Percentiles rank a stretch among this genome's conserved stretches.
Evolutionary conservation across 2,797 vertebrate species (phyloP).

Genomic region (Diplodus sargus): DNA sequence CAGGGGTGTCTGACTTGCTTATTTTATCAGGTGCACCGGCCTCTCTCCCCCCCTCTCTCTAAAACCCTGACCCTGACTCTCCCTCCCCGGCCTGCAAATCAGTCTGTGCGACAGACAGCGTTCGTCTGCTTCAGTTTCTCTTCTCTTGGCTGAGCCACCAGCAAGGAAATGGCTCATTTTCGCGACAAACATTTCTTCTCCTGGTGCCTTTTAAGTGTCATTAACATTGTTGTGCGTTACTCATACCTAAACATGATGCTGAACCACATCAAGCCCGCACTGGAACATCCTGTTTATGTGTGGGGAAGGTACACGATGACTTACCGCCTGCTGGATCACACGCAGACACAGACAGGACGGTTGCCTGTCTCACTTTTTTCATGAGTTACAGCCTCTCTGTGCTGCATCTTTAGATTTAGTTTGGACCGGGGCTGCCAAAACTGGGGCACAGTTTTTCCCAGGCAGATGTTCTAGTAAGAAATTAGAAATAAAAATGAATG

Average conservation of each 20-base stretch:
- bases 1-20: constrained; percentile 70
- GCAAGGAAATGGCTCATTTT: constrained; percentile 15
- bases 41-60: constrained; percentile 7
- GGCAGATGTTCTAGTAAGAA: too few relatives aligned
- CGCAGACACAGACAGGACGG: neutral
- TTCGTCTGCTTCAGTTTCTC: constrained; percentile 49
- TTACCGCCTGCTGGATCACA: constrained; percentile 1
- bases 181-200: constrained; percentile 15
- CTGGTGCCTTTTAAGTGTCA: neutral
- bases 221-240: neutral
- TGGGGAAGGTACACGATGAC: neutral
- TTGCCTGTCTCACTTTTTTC: neutral
- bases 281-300: neutral
- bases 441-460: too few relatives aligned
- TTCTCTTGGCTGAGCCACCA: constrained; percentile 23
- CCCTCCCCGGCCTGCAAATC: constrained; percentile 62
- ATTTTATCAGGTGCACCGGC: constrained; percentile 84
- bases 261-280: neutral
- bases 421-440: too few relatives aligned
- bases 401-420: neutral
- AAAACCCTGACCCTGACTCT: constrained; percentile 35
- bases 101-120: constrained; percentile 42
- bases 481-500: too few relatives aligned
- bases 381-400: neutral
- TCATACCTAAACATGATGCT: neutral